Evolutionary conservation across 30 jellyfish, hydroid and myxozoan genomes (phyloP).

Genomic region (Aurelia coerulea): DNA sequence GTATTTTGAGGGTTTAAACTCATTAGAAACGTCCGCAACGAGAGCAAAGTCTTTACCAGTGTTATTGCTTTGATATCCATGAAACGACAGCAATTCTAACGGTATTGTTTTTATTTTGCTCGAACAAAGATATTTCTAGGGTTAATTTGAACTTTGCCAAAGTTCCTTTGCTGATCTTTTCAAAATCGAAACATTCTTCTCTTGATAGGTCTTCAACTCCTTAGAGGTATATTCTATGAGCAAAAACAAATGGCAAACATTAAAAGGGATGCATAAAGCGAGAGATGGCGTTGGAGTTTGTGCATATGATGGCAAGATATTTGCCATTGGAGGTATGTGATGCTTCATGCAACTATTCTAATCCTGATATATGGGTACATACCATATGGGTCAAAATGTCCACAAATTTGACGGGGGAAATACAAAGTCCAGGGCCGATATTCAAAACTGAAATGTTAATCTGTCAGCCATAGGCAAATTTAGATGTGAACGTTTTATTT

Average conservation of each 20-base stretch:
- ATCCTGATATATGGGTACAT: too few relatives aligned
- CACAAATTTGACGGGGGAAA: too few relatives aligned
- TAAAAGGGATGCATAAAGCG: slow-evolving; percentile 38
- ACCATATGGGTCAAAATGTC: too few relatives aligned
- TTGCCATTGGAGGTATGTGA: slow-evolving; percentile 82
- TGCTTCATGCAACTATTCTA: background rate
- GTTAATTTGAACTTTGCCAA: background rate
- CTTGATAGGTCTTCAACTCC: slow-evolving; percentile 62
- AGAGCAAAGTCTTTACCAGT: too few relatives aligned
- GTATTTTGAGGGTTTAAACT: too few relatives aligned
- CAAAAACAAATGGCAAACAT: slow-evolving; percentile 48
- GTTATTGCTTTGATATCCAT: too few relatives aligned
- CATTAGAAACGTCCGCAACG: too few relatives aligned
- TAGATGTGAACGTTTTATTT: too few relatives aligned
- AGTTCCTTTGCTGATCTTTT: background rate
- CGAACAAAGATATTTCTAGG: background rate
- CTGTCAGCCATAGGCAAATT: too few relatives aligned
- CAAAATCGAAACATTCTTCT: background rate
- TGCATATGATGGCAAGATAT: slow-evolving; percentile 78
- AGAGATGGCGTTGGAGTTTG: slow-evolving; percentile 80
- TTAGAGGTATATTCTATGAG: slow-evolving; percentile 57
- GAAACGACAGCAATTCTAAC: too few relatives aligned
- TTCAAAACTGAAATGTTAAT: too few relatives aligned
- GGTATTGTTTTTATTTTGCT: background rate
- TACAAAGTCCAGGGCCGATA: too few relatives aligned